Base-by-base conservation (phyloP, 2,888 invertebrate species). In the Drosophila neonasuta region DNA sequence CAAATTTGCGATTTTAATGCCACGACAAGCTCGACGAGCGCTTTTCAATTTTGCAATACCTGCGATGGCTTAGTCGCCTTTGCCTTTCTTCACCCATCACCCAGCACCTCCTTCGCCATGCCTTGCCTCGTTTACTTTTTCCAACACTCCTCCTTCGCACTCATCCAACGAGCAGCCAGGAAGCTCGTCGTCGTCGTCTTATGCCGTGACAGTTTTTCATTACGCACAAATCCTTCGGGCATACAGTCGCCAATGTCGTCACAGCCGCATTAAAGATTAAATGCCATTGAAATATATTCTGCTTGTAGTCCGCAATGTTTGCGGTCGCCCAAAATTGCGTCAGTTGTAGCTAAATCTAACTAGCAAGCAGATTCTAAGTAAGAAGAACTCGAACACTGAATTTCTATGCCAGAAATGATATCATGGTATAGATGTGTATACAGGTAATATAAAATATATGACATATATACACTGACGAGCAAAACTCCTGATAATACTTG, bases 1-100 rank as follows among this genome's bases (percentile, higher is more conserved):
- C 84, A 84, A 84, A 86, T 84, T 86, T 84, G 85, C 84, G 80
- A 84, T 80, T 86, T 83, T 86, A 84, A 84, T 84, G 85, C 79
- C 65, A 34, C 68, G 65, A 60, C 59, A 39, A 67, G 52, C 59
- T 17, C 60, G 50, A 57, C 76, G 60, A 84, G 71, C 84, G 84
- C 60, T 86, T 83, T 77, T 78, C 86, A 80, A 86, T 86, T 77
- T 75, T 76, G 77, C 63, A 68, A 61, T 82, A 82, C 85, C 85
- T 81, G 79, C 67, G 54, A 50, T 34, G 58, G 80, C 80, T 78
- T 74, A 83, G 66, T 52, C 61, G 34, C 63, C 24, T 24, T 24
- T 24, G 24, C 24, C 24, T 24, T 24, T 24, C 24, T 24, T 17
- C 11, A 8, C 32, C n/a, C 17, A 10, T 13, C 17, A 20, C 13